Evolutionary conservation across 1,140 invertebrate genomes (phyloP).

Genomic region (Cydia splendana): DNA sequence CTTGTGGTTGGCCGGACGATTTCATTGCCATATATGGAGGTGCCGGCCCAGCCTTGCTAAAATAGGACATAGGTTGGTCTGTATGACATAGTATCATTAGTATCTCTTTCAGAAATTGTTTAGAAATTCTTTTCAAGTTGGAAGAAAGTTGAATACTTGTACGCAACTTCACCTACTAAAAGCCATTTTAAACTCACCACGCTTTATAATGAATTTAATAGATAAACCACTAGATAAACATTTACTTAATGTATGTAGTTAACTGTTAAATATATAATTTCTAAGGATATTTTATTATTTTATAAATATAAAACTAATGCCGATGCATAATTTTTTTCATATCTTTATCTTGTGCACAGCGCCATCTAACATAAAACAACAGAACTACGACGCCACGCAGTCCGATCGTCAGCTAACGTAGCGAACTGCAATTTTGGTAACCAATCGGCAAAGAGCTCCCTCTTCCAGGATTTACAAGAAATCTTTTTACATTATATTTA

Average conservation of each 20-base stretch:
- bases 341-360: neutral
- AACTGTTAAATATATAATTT: too few species aligned
- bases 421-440: neutral
- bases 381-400: neutral
- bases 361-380: neutral
- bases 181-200: too few species aligned
- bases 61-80: slow-evolving; percentile 5
- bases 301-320: too few species aligned
- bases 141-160: neutral
- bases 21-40: slow-evolving; percentile 24
- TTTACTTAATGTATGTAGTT: too few species aligned
- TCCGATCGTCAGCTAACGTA: neutral
- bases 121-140: neutral
- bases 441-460: neutral
- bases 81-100: neutral
- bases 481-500: too few species aligned
- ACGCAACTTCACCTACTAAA: too few species aligned
- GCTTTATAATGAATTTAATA: too few species aligned
- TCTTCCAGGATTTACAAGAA: neutral
- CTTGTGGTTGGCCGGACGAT: slow-evolving; percentile 27
- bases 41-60: neutral
- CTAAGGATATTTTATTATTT: too few species aligned
- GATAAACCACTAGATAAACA: neutral
- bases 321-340: too few species aligned
- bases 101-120: neutral